Conservation (phyloP, 1,140 invertebrate species). For the Drosophila elegans region DNA sequence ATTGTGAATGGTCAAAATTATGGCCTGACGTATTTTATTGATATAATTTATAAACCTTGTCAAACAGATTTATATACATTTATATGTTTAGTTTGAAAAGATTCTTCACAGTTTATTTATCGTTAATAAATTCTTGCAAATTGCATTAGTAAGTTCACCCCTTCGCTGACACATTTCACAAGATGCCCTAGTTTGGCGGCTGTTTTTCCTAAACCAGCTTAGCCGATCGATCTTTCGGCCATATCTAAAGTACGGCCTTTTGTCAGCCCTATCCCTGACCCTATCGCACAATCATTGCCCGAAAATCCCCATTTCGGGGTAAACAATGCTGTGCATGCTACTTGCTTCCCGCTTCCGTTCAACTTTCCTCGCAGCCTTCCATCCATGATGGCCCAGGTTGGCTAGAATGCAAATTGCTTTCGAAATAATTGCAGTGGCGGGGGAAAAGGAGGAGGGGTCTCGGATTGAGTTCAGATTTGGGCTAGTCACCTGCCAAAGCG, state of each 20-base stretch:
- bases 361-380: slow-evolving; percentile 13
- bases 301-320: slow-evolving; percentile 23
- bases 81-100: too few species aligned
- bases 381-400: not conserved
- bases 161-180: not conserved
- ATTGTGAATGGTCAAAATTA: too few species aligned
- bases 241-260: slow-evolving; percentile 7
- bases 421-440: slow-evolving; percentile 44
- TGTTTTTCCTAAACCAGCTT: slow-evolving; percentile 5
- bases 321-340: slow-evolving; percentile 25
- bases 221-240: slow-evolving; percentile 11
- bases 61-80: too few species aligned
- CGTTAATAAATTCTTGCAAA: not conserved
- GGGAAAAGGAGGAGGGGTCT: not conserved
- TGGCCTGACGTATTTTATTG: too few species aligned
- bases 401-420: slow-evolving; percentile 46
- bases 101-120: not conserved
- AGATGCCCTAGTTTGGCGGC: not conserved
- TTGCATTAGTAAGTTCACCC: not conserved
- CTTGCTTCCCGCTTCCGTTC: slow-evolving; percentile 23
- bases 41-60: too few species aligned
- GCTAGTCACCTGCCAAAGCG: slow-evolving; percentile 32
- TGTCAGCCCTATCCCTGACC: slow-evolving; percentile 1
- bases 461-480: slow-evolving; percentile 10
- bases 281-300: slow-evolving; percentile 19